A percentile compares a stretch with the other conserved stretches of the same genome.
phyloP scores from a whole-genome alignment of 2,888 invertebrate genomes.

The Syrphus vitripennis region DNA sequence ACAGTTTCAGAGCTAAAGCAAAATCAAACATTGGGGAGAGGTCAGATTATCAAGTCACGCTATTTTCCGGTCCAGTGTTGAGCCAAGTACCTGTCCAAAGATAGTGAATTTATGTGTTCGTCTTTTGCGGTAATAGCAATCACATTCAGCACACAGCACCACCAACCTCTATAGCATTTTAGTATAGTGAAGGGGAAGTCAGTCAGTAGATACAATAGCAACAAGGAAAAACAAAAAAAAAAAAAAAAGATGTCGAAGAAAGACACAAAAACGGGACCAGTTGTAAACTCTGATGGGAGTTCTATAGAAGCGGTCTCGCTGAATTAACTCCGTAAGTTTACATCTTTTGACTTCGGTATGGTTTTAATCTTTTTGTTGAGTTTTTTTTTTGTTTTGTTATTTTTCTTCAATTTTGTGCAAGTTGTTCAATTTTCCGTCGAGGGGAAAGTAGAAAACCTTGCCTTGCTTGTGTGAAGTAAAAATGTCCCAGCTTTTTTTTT shows the following conservation, averaged over 20 bases:
- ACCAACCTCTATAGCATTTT: background rate
- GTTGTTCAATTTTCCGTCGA: conserved; percentile 20
- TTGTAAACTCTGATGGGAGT: conserved; percentile 53
- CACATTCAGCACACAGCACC: conserved; percentile 8
- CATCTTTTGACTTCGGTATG: conserved; percentile 52
- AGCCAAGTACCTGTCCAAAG: conserved; percentile 61
- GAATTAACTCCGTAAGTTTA: conserved; percentile 62
- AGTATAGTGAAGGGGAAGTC: conserved; percentile 37
- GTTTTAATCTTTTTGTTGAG: conserved; percentile 29
- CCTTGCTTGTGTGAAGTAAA: background rate
- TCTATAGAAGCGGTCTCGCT: conserved; percentile 49
- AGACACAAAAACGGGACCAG: conserved; percentile 64
- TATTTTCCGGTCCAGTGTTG: conserved; percentile 53
- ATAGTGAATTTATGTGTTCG: conserved; percentile 56
- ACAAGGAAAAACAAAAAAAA: background rate
- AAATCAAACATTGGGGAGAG: conserved; percentile 58
- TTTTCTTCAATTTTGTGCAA: conserved; percentile 19
- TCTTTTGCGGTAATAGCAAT: conserved; percentile 57
- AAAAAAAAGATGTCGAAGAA: conserved; percentile 32
- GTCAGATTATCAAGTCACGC: conserved; percentile 71
- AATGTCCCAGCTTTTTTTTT: conserved; percentile 6
- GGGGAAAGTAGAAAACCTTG: background rate
- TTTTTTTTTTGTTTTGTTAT: background rate
- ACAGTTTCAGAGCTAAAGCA: conserved; percentile 15
- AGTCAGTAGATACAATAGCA: background rate